Percentiles rank a stretch among this genome's conserved stretches.
Evolutionary conservation across 1,140 invertebrate genomes (phyloP).

Genomic region (Bradynema listronoti): DNA sequence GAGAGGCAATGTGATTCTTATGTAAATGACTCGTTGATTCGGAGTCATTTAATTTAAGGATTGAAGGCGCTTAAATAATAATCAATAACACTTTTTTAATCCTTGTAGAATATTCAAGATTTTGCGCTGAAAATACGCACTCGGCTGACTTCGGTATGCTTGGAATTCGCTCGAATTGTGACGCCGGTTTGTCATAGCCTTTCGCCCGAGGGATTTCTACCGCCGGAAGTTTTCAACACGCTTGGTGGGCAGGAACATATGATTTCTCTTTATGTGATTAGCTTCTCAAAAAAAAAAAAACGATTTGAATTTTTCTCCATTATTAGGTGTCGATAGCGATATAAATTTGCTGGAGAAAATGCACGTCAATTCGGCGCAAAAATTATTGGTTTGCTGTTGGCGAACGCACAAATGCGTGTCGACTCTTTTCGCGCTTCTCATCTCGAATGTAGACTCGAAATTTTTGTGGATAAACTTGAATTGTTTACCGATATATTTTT

Average conservation of each 20-base stretch:
- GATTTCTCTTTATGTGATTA: not conserved
- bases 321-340: conserved; percentile 9
- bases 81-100: no score
- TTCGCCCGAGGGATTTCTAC: conserved; percentile 38
- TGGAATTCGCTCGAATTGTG: conserved; percentile 21
- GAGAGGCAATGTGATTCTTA: no score
- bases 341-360: not conserved
- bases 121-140: no score
- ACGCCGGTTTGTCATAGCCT: conserved; percentile 28
- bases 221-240: not conserved
- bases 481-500: no score
- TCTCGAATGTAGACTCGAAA: conserved; percentile 17
- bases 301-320: conserved; percentile 2
- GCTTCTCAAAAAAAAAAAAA: not conserved
- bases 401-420: conserved; percentile 46
- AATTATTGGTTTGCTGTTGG: conserved; percentile 42
- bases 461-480: no score
- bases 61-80: no score
- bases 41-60: no score
- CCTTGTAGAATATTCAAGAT: no score
- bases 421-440: conserved; percentile 30
- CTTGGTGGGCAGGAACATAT: not conserved
- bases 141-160: conserved; percentile 23
- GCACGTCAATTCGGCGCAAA: conserved; percentile 20
- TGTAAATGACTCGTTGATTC: no score